Evolutionary conservation across 2,113 vertebrate species (phyloP).

Genomic region (Prionailurus viverrinus): DNA sequence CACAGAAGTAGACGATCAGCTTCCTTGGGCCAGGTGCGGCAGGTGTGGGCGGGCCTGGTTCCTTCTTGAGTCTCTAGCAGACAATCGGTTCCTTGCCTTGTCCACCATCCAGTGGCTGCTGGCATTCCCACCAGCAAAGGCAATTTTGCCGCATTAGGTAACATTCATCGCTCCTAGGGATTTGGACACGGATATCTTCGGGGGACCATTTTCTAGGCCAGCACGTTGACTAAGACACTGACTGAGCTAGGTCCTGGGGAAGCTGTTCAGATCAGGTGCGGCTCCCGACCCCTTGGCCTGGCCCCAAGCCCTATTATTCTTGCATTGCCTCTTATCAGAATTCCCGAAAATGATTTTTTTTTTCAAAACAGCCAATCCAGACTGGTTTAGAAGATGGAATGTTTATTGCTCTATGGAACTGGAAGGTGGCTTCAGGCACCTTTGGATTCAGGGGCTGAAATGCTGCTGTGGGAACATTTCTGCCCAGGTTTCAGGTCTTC

Average conservation of each 20-base stretch:
- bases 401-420: not conserved
- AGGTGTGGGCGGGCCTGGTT: not conserved
- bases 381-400: not conserved
- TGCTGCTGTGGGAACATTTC: no score
- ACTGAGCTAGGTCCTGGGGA: accelerated
- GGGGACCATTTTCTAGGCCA: accelerated
- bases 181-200: accelerated
- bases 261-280: accelerated
- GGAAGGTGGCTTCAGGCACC: not conserved
- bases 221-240: accelerated
- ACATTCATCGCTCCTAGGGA: accelerated
- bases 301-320: not conserved
- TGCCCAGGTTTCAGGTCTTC: not conserved
- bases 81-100: no score
- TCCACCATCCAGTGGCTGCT: accelerated
- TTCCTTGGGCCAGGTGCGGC: not conserved
- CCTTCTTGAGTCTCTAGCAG: not conserved
- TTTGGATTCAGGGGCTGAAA: no score
- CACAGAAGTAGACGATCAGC: accelerated
- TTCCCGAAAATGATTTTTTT: no score
- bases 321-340: not conserved
- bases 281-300: accelerated
- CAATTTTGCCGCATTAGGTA: accelerated
- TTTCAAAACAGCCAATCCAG: not conserved
- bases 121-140: not conserved